A percentile compares a stretch with the other conserved stretches of the same genome.
These are phyloP conservation scores for Karalla daura DNA, from an alignment of 2,797 vertebrate genomes.

Conservation along the genomic window DNA sequence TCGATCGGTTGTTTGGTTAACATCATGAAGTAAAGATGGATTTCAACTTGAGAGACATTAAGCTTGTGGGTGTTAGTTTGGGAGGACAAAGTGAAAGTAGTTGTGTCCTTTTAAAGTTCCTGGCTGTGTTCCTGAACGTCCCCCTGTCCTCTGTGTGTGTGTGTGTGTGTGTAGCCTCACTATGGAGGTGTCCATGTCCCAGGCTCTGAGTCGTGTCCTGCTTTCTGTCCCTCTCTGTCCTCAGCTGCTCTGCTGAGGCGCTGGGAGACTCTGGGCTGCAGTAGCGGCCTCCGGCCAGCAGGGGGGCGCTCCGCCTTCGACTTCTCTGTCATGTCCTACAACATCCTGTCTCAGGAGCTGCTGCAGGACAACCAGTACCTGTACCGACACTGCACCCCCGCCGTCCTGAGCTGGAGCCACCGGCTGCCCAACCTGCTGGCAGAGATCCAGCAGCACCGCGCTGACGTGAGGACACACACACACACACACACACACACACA, in stretches of 20 bases:
- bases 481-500: too few relatives aligned
- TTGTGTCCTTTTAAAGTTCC: too few relatives aligned
- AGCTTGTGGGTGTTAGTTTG: too few relatives aligned
- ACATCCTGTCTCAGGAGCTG: constrained; percentile 96
- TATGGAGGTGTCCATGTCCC: too few relatives aligned
- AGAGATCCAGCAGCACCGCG: constrained; percentile 88
- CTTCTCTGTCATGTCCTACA: constrained; percentile 97
- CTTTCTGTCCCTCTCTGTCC: background rate
- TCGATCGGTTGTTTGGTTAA: too few relatives aligned
- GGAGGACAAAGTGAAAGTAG: too few relatives aligned
- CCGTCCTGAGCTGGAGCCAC: constrained; percentile 86
- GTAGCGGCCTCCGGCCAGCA: constrained; percentile 44
- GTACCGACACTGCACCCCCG: constrained; percentile 89
- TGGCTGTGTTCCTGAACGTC: too few relatives aligned
- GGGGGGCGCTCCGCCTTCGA: constrained; percentile 81
- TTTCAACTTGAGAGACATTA: too few relatives aligned
- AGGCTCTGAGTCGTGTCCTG: too few relatives aligned
- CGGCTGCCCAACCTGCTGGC: constrained; percentile 91
- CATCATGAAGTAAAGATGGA: too few relatives aligned
- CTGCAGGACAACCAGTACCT: constrained; percentile 91
- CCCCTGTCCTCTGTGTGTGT: too few relatives aligned
- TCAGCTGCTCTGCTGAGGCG: constrained; percentile 83
- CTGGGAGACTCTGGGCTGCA: constrained; percentile 87
- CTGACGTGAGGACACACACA: constrained; percentile 92
- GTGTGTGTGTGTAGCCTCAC: too few relatives aligned